Evolutionary conservation across 2,113 vertebrate genomes (phyloP).

Genomic region (Tautogolabrus adspersus): DNA sequence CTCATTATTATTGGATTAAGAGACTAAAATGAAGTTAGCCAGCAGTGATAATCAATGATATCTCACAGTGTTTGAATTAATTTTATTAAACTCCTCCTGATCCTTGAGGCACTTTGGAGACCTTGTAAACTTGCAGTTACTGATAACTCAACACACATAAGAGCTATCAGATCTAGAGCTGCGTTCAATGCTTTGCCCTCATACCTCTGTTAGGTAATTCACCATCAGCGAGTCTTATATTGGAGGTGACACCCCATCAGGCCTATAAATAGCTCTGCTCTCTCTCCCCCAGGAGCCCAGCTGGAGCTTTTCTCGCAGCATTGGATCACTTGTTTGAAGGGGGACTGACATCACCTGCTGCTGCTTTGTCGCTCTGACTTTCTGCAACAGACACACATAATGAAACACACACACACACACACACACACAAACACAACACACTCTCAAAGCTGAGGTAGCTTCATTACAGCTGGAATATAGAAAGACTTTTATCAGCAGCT

Average conservation of each 20-base stretch:
- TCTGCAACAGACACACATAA: conserved; percentile 27
- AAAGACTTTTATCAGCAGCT: conserved; percentile 18
- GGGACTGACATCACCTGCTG: conserved; percentile 57
- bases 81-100: neutral
- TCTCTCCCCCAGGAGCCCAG: conserved; percentile 65
- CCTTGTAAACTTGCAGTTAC: conserved; percentile 3
- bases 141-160: conserved; percentile 27
- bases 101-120: conserved; percentile 17
- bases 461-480: conserved; percentile 13
- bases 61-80: neutral
- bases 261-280: conserved; percentile 75
- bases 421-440: neutral
- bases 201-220: conserved; percentile 62
- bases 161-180: conserved; percentile 29
- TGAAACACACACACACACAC: neutral
- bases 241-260: conserved; percentile 72
- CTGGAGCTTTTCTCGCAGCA: conserved; percentile 59
- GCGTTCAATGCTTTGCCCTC: conserved; percentile 11
- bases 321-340: conserved; percentile 72
- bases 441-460: neutral
- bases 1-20: neutral
- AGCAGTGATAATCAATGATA: neutral
- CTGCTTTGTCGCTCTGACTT: conserved; percentile 48
- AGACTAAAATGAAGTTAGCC: neutral
- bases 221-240: conserved; percentile 55